Conservation (phyloP, 2,113 vertebrate genomes). For the Lepus timidus region DNA sequence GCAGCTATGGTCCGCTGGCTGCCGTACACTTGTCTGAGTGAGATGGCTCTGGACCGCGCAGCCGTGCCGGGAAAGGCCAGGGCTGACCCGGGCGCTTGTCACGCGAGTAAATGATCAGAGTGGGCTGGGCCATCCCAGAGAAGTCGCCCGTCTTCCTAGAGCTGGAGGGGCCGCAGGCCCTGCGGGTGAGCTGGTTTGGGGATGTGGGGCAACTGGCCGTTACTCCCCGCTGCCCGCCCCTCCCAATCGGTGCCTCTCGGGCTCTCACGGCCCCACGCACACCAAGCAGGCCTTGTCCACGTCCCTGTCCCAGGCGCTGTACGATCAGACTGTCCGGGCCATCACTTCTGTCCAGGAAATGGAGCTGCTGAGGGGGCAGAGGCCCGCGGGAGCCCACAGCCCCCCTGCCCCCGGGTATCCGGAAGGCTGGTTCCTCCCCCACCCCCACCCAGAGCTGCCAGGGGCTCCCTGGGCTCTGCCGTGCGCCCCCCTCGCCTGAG, state of each 20-base stretch:
- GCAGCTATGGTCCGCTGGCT: background rate
- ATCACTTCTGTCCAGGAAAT: background rate
- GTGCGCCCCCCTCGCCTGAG: background rate
- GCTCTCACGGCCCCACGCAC: too few relatives aligned
- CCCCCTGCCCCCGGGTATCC: too few relatives aligned
- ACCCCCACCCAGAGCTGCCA: too few relatives aligned
- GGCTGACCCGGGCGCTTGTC: background rate
- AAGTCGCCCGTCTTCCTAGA: background rate
- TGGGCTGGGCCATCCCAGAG: slow-evolving; percentile 9
- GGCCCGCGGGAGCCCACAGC: too few relatives aligned
- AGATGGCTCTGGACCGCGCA: background rate
- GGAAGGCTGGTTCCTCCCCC: too few relatives aligned
- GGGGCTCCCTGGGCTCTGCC: too few relatives aligned
- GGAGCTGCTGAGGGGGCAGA: too few relatives aligned
- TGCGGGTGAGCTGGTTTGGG: background rate
- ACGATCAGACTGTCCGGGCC: background rate
- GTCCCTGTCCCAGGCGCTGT: background rate
- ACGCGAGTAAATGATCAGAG: slow-evolving; percentile 18
- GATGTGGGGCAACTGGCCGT: background rate
- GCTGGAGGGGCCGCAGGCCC: background rate
- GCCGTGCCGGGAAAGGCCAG: background rate
- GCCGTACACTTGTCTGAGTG: background rate
- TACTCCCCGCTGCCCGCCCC: background rate
- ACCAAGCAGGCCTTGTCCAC: too few relatives aligned
- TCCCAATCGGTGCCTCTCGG: background rate